phyloP scores from a whole-genome alignment of 2,797 vertebrate species.

The Semaprochilodus insignis region DNA sequence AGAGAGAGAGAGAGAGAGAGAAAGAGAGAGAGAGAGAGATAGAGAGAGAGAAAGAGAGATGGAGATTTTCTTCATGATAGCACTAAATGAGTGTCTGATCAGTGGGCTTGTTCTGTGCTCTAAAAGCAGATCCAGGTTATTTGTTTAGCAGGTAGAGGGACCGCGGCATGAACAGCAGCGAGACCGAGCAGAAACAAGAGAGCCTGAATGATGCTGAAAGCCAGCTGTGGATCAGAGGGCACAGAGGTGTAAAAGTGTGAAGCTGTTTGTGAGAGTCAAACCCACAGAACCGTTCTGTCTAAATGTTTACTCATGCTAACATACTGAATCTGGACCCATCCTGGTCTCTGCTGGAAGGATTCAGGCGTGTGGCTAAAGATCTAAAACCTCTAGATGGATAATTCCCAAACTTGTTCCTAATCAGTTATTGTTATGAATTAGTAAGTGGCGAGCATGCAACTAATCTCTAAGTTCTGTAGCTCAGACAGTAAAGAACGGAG shows the following conservation, averaged over 20 bases:
- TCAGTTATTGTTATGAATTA: too few relatives aligned
- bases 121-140: constrained; percentile 59
- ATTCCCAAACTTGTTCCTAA: too few relatives aligned
- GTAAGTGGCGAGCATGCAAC: too few relatives aligned
- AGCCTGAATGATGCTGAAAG: background rate
- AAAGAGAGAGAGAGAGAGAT: background rate
- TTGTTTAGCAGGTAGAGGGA: constrained; percentile 53
- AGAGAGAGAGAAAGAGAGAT: background rate
- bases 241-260: background rate
- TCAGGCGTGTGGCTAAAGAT: too few relatives aligned
- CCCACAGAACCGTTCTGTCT: background rate
- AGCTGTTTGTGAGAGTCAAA: background rate
- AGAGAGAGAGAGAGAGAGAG: too few relatives aligned
- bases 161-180: constrained; percentile 62
- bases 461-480: too few relatives aligned
- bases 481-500: too few relatives aligned
- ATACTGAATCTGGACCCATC: too few relatives aligned
- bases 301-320: background rate
- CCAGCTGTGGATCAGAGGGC: background rate
- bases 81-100: constrained; percentile 64
- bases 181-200: constrained; percentile 2
- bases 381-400: too few relatives aligned
- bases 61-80: constrained; percentile 66
- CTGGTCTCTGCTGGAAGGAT: too few relatives aligned
- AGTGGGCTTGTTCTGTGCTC: constrained; percentile 48